Evolutionary conservation across 2,797 vertebrate species (phyloP).

Genomic region (Glossophaga mutica): DNA sequence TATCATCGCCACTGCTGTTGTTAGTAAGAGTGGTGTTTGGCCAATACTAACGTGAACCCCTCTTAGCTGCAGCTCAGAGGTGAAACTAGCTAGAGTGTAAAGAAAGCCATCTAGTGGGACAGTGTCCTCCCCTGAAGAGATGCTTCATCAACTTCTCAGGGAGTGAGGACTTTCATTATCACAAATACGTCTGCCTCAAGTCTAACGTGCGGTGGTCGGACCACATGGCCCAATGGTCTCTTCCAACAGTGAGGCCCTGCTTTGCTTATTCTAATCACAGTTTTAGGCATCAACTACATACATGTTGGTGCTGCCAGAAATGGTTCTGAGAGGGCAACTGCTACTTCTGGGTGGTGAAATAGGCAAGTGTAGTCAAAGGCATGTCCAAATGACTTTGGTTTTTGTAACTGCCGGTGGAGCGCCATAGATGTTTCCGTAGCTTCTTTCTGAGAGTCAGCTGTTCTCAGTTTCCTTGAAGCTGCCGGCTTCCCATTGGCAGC

Average conservation of each 20-base stretch:
- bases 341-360: not conserved
- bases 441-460: not conserved
- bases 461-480: not conserved
- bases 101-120: not conserved
- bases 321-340: not conserved
- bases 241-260: not conserved
- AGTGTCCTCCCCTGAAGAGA: not conserved
- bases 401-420: not conserved
- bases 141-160: not conserved
- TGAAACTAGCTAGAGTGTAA: not conserved
- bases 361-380: not conserved
- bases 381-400: not conserved
- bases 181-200: not conserved
- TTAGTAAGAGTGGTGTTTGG: not conserved
- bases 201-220: not conserved
- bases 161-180: not conserved
- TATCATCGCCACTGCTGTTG: not conserved
- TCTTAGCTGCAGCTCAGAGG: not conserved
- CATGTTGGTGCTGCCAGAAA: not conserved
- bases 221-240: not conserved
- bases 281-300: not conserved
- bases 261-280: not conserved
- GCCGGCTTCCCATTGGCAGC: not conserved
- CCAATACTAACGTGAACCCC: not conserved
- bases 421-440: accelerated